Conservation (phyloP, 92 coral and sea anemone species). For the Paramuricea clavata region DNA sequence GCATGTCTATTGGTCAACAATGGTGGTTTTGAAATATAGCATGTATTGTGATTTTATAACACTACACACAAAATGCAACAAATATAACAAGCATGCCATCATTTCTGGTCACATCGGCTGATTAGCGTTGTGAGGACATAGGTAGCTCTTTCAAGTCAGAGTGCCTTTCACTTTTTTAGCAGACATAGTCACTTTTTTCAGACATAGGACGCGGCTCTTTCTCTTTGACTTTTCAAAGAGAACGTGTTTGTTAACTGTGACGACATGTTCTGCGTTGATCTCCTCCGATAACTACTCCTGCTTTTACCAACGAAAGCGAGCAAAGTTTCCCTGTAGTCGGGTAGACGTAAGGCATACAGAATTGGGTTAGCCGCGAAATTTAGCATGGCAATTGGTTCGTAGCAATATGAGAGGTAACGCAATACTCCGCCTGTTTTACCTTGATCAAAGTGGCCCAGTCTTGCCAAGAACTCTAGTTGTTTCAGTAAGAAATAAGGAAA, state of each 20-base stretch:
- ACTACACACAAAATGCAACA: too few relatives aligned
- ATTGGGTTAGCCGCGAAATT: conserved; percentile 28
- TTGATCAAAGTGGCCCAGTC: neutral
- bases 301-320: neutral
- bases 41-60: too few relatives aligned
- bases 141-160: neutral
- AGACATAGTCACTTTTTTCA: too few relatives aligned
- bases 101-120: too few relatives aligned
- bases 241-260: neutral
- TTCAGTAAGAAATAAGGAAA: conserved; percentile 9
- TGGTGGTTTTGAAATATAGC: too few relatives aligned
- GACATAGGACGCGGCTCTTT: too few relatives aligned
- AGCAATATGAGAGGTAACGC: neutral
- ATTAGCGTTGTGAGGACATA: neutral
- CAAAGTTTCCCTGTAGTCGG: conserved; percentile 19
- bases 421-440: neutral
- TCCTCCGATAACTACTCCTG: neutral
- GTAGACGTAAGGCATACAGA: conserved; percentile 31
- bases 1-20: too few relatives aligned
- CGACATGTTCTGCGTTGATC: neutral
- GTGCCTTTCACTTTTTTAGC: neutral
- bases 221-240: neutral
- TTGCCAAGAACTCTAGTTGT: neutral
- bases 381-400: conserved; percentile 1
- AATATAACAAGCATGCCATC: too few relatives aligned